These are phyloP conservation scores for Sula dactylatra DNA, from an alignment of 2,113 vertebrate species.

Conservation along the genomic window DNA sequence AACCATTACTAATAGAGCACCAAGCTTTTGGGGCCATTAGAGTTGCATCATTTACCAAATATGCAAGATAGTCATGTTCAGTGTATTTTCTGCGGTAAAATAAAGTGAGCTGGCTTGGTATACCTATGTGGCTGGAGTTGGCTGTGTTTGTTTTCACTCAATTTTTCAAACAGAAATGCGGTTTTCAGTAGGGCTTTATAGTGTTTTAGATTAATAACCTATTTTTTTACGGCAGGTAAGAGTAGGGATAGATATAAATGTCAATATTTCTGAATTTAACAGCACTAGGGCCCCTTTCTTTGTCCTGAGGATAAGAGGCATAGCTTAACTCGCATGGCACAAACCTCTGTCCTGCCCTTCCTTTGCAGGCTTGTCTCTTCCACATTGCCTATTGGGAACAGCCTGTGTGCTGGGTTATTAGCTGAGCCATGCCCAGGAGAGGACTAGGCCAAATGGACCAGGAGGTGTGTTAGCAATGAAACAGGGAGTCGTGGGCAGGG, in stretches of 20 bases:
- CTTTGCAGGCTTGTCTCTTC: neutral
- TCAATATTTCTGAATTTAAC: neutral
- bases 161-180: neutral
- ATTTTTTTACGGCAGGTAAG: neutral
- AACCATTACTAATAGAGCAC: neutral
- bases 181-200: neutral
- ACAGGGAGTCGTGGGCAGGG: no score
- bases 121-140: neutral
- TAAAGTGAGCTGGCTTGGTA: neutral
- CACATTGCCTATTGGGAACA: fast-evolving
- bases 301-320: neutral
- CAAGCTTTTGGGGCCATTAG: neutral
- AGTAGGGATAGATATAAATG: neutral
- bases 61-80: neutral
- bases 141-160: neutral
- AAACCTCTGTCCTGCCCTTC: neutral
- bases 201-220: neutral
- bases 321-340: neutral
- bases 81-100: neutral
- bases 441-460: neutral
- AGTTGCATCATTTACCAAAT: neutral
- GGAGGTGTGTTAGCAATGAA: neutral
- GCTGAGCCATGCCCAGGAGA: neutral
- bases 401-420: no score
- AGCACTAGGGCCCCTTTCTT: neutral